Percentiles rank a stretch among this genome's conserved stretches.
Conservation (phyloP, 1,140 invertebrate genomes). For the Acromyrmex echinatior region DNA sequence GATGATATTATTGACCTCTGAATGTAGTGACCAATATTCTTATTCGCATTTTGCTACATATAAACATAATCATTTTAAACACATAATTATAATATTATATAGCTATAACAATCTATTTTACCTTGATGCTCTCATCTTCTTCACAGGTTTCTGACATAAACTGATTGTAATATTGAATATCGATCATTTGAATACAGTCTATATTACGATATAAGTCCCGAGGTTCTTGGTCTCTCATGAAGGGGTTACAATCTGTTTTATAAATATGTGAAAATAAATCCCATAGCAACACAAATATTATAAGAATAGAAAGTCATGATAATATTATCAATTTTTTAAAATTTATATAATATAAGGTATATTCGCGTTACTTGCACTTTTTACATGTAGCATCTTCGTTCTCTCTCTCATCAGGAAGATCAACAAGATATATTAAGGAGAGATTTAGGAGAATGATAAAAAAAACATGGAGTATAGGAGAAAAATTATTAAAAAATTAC, state of each 20-base stretch:
- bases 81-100: neutral
- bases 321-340: neutral
- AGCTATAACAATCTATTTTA: neutral
- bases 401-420: too few relatives aligned
- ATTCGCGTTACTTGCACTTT: too few relatives aligned
- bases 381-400: too few relatives aligned
- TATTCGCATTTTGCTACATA: constrained; percentile 46
- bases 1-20: constrained; percentile 28
- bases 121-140: neutral
- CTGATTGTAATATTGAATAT: constrained; percentile 90
- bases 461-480: too few relatives aligned
- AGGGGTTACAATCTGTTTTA: constrained; percentile 83
- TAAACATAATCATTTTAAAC: constrained; percentile 10
- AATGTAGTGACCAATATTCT: constrained; percentile 34
- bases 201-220: constrained; percentile 89
- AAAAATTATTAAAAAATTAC: too few relatives aligned
- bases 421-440: neutral
- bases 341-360: neutral
- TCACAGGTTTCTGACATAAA: constrained; percentile 84
- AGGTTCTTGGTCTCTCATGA: constrained; percentile 89
- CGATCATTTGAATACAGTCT: constrained; percentile 88
- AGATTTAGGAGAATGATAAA: too few relatives aligned
- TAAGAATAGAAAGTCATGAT: constrained; percentile 14
- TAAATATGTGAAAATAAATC: constrained; percentile 26
- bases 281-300: constrained; percentile 6